Evolutionary conservation across 2,797 vertebrate genomes (phyloP).

Genomic region (Cryptoblepharus egeriae): DNA sequence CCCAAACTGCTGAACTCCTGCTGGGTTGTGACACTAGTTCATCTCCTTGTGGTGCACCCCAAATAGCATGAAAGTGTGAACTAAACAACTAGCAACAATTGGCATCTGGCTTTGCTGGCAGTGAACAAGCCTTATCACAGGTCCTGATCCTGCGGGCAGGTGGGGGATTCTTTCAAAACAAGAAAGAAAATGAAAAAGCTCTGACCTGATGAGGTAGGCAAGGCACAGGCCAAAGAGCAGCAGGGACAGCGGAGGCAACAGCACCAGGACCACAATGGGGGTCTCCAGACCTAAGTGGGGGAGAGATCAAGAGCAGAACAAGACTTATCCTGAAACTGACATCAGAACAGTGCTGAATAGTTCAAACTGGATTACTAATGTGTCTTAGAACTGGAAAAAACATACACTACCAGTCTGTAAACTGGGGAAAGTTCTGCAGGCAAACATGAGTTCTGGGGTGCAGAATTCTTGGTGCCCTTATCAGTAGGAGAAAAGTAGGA

Average conservation of each 20-base stretch:
- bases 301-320: not conserved
- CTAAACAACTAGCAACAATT: too few relatives aligned
- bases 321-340: not conserved
- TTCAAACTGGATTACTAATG: not conserved
- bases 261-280: slow-evolving; percentile 43
- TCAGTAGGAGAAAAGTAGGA: too few relatives aligned
- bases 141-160: too few relatives aligned
- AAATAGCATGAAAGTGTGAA: too few relatives aligned
- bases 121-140: not conserved
- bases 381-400: not conserved
- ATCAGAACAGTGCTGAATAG: not conserved
- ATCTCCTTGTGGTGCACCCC: too few relatives aligned
- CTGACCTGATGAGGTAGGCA: slow-evolving; percentile 75
- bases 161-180: too few relatives aligned
- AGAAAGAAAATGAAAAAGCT: not conserved
- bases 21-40: too few relatives aligned
- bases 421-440: not conserved
- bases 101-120: too few relatives aligned
- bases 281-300: slow-evolving; percentile 62
- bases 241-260: slow-evolving; percentile 54
- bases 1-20: too few relatives aligned
- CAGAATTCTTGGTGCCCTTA: too few relatives aligned
- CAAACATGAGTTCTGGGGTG: not conserved
- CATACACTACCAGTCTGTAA: not conserved
- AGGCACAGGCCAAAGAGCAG: slow-evolving; percentile 59